Conservation (phyloP, 2,888 invertebrate species). For the Apodemia mormo region DNA sequence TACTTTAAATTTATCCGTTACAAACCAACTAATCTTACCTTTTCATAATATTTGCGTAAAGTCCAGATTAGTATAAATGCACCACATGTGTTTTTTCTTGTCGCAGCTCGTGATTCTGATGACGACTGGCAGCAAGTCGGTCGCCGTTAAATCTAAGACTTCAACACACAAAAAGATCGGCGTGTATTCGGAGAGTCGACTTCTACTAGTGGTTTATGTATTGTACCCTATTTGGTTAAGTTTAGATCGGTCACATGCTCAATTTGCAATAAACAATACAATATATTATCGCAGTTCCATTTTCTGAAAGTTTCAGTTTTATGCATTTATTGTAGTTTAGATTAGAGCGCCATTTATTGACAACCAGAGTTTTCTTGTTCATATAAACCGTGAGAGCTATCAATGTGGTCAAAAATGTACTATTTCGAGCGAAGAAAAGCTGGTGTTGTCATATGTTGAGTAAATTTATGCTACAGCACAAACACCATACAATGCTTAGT, state of each 20-base stretch:
- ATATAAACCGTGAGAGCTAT: neutral
- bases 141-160: constrained; percentile 62
- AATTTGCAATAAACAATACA: neutral
- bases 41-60: too few relatives aligned
- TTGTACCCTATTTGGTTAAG: neutral
- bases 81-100: constrained; percentile 25
- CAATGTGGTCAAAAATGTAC: neutral
- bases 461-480: neutral
- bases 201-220: neutral
- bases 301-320: neutral
- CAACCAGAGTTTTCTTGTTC: neutral
- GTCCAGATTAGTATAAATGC: too few relatives aligned
- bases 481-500: neutral
- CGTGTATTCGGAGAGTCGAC: constrained; percentile 1
- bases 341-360: neutral
- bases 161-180: constrained; percentile 7
- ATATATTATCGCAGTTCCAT: neutral
- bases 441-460: neutral
- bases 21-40: too few relatives aligned
- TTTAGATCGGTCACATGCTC: neutral
- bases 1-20: too few relatives aligned
- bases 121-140: constrained; percentile 82
- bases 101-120: constrained; percentile 72
- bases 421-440: neutral
- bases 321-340: neutral